Conservation (phyloP, 2,113 vertebrate genomes). For the Pimephales promelas region DNA sequence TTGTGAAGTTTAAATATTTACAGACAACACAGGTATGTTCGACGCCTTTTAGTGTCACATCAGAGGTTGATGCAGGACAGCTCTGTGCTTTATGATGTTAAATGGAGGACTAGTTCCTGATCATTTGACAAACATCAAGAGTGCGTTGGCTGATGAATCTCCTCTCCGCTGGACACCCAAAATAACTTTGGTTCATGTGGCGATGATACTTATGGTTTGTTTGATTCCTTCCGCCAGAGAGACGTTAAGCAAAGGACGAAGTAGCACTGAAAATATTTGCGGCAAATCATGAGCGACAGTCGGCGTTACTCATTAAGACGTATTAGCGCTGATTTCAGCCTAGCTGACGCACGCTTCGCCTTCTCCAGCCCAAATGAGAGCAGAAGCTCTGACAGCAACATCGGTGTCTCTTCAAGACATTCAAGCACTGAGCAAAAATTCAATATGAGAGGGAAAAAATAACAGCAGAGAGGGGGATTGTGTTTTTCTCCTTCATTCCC, state of each 20-base stretch:
- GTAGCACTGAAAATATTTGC: constrained; percentile 58
- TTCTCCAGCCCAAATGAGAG: constrained; percentile 53
- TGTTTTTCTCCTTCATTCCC: constrained; percentile 68
- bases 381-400: constrained; percentile 56
- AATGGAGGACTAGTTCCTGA: constrained; percentile 19
- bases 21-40: constrained; percentile 18
- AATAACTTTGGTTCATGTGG: constrained; percentile 32
- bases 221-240: constrained; percentile 49
- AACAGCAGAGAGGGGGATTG: constrained; percentile 58
- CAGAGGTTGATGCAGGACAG: constrained; percentile 24
- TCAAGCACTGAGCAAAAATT: constrained; percentile 56
- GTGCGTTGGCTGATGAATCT: constrained; percentile 42
- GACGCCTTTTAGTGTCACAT: constrained; percentile 23
- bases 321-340: constrained; percentile 58
- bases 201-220: constrained; percentile 42
- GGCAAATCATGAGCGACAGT: constrained; percentile 53
- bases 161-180: constrained; percentile 49
- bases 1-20: constrained; percentile 37
- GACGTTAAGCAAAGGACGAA: constrained; percentile 50
- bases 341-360: constrained; percentile 45
- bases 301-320: constrained; percentile 61
- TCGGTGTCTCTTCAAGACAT: constrained; percentile 55
- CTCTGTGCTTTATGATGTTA: constrained; percentile 3
- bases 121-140: constrained; percentile 40
- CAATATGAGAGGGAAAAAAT: constrained; percentile 63